Conservation (phyloP, 2,797 vertebrate species). For the Enteromius afrohamiltoni region DNA sequence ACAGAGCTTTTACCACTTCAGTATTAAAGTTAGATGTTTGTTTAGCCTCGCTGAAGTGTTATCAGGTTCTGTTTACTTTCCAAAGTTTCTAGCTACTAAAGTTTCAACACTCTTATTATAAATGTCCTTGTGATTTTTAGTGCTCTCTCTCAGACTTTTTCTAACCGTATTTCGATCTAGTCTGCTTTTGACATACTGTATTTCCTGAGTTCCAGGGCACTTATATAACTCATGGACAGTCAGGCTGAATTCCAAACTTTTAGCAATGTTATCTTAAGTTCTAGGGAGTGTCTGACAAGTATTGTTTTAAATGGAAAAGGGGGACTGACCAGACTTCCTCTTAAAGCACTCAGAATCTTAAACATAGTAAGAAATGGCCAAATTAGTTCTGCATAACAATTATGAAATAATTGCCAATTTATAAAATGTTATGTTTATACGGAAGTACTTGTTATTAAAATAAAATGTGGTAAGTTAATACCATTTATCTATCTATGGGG, state of each 20-base stretch:
- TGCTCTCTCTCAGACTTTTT: background rate
- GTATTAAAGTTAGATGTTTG: background rate
- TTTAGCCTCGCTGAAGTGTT: background rate
- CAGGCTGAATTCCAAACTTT: constrained; percentile 61
- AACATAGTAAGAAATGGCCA: background rate
- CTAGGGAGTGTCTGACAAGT: constrained; percentile 58
- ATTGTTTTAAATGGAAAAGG: constrained; percentile 19
- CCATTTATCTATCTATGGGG: background rate
- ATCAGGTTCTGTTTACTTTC: background rate
- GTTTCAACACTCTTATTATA: background rate
- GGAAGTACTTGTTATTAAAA: background rate
- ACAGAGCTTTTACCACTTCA: background rate
- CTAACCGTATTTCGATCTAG: constrained; percentile 58
- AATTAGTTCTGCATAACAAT: background rate
- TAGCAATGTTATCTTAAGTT: constrained; percentile 56
- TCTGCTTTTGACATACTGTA: constrained; percentile 49
- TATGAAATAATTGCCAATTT: background rate
- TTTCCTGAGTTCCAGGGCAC: constrained; percentile 57
- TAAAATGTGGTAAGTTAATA: background rate
- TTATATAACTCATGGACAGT: constrained; percentile 68
- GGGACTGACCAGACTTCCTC: constrained; percentile 5
- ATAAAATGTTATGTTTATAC: background rate
- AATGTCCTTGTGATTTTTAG: background rate
- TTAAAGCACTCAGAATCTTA: background rate
- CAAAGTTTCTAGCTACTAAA: background rate